A percentile compares a stretch with the other conserved stretches of the same genome.
These are phyloP conservation scores for Cremastinae sp. DNA, from an alignment of 2,888 invertebrate genomes.

Conservation along the genomic window DNA sequence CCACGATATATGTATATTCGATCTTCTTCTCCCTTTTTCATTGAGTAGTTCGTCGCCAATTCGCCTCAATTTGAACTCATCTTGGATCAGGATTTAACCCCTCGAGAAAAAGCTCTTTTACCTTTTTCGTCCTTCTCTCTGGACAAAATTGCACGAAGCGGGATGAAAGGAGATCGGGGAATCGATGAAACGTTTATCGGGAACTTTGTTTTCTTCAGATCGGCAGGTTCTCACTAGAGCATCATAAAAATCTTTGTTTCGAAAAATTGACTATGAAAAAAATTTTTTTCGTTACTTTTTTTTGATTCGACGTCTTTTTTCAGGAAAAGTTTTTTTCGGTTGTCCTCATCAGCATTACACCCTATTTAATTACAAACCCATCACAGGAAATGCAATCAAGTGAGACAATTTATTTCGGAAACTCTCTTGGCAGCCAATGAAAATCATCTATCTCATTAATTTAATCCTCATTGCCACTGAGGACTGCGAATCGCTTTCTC, in stretches of 20 bases:
- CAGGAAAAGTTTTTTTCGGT: too few species aligned
- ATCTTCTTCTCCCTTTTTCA: slow-evolving; percentile 26
- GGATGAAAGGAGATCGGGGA: background rate
- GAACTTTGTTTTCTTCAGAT: background rate
- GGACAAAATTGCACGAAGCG: slow-evolving; percentile 7
- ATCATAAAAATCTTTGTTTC: background rate
- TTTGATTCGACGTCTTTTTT: too few species aligned
- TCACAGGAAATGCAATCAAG: slow-evolving; percentile 16
- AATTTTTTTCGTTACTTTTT: background rate
- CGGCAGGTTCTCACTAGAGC: too few species aligned
- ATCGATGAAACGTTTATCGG: slow-evolving; percentile 30
- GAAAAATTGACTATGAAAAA: background rate
- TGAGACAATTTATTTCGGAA: slow-evolving; percentile 34
- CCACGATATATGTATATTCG: slow-evolving; percentile 44
- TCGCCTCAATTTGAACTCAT: slow-evolving; percentile 24
- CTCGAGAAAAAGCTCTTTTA: background rate
- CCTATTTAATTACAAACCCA: slow-evolving; percentile 13
- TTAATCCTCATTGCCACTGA: slow-evolving; percentile 2
- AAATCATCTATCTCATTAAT: slow-evolving; percentile 26
- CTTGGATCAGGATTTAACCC: slow-evolving; percentile 12
- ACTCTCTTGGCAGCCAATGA: slow-evolving; percentile 8
- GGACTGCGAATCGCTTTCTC: too few species aligned
- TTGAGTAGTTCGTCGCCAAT: slow-evolving; percentile 22
- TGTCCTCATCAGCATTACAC: background rate
- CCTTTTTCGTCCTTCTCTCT: slow-evolving; percentile 1